Conservation (phyloP, 1,140 invertebrate species). For the Anagrus nilaparvatae region DNA sequence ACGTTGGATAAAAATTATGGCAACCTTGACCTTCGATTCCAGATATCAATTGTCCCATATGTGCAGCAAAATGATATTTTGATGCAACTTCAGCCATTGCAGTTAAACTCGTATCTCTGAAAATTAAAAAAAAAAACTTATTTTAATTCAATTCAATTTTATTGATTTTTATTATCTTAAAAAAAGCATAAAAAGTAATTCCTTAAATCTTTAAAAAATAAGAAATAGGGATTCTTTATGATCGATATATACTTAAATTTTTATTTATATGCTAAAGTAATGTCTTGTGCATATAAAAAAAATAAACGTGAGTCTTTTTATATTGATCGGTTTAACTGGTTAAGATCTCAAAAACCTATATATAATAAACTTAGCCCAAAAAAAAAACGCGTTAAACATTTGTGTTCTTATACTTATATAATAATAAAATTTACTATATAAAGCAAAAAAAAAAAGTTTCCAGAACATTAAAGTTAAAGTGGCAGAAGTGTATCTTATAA, state of each 20-base stretch:
- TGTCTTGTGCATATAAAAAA: constrained; percentile 23
- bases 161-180: no score
- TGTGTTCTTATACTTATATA: constrained; percentile 37
- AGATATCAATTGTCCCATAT: constrained; percentile 69
- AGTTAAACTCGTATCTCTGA: constrained; percentile 50
- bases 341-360: no score
- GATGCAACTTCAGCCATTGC: constrained; percentile 55
- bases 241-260: constrained; percentile 24
- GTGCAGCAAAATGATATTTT: constrained; percentile 69
- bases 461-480: constrained; percentile 27
- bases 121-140: constrained; percentile 24
- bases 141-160: no score
- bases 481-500: constrained; percentile 11
- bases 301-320: constrained; percentile 35
- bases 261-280: constrained; percentile 17
- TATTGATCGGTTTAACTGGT: constrained; percentile 40
- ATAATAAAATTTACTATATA: constrained; percentile 43
- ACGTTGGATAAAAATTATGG: constrained; percentile 60
- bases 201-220: no score
- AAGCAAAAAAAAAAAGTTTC: constrained; percentile 36
- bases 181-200: no score
- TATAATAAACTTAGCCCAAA: no score
- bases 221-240: constrained; percentile 34
- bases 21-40: constrained; percentile 60
- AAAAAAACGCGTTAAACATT: constrained; percentile 33